These are phyloP conservation scores for Trissolcus brochymenae DNA, from an alignment of 2,888 invertebrate genomes.

Conservation along the genomic window DNA sequence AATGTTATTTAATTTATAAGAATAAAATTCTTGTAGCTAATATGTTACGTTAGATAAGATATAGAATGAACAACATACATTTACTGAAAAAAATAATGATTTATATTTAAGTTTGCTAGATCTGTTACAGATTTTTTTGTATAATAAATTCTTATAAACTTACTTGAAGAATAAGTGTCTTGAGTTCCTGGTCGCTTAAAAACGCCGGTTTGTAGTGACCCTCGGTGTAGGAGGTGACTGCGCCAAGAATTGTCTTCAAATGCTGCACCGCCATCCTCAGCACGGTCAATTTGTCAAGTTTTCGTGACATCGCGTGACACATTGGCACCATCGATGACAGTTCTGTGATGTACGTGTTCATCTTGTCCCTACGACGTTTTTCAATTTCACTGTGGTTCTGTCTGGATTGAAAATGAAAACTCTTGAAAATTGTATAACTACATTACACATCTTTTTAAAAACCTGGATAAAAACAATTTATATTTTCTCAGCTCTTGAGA, in stretches of 20 bases:
- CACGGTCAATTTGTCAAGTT: conserved; percentile 93
- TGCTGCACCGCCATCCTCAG: conserved; percentile 96
- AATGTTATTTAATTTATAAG: conserved; percentile 12
- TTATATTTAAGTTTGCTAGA: no score
- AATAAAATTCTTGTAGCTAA: not conserved
- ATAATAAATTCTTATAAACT: conserved; percentile 43
- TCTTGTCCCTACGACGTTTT: conserved; percentile 94
- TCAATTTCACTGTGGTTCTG: conserved; percentile 98
- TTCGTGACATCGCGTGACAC: conserved; percentile 95
- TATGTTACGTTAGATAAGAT: no score
- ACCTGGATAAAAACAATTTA: no score
- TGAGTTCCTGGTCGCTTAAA: conserved; percentile 90
- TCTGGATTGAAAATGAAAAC: conserved; percentile 76
- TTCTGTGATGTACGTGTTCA: conserved; percentile 96
- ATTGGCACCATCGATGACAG: conserved; percentile 93
- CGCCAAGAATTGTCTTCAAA: conserved; percentile 85
- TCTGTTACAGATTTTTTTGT: no score
- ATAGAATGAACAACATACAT: no score
- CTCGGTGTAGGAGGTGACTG: conserved; percentile 85
- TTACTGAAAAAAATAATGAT: not conserved
- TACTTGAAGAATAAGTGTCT: conserved; percentile 88
- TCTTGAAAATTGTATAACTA: no score
- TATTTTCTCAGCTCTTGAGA: no score
- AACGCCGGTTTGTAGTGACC: conserved; percentile 88
- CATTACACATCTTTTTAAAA: no score